Evolutionary conservation across 2,888 invertebrate species (phyloP).

Genomic region (Ganaspis brasiliensis): DNA sequence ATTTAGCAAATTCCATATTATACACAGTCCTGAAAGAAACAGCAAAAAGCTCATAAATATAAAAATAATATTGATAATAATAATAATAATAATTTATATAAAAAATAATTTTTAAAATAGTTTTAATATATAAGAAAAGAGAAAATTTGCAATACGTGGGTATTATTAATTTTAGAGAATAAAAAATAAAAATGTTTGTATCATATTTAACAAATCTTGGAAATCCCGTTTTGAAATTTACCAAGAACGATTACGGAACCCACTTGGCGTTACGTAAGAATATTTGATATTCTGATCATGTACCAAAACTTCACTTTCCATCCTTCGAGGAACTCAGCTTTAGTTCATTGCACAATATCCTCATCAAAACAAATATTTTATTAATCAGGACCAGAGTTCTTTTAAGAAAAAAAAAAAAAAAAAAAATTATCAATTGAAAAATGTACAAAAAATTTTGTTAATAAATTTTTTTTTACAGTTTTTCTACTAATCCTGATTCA

Average conservation of each 20-base stretch:
- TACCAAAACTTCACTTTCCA: constrained; percentile 25
- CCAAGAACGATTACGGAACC: neutral
- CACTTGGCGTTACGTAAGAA: constrained; percentile 27
- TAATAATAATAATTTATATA: too few species aligned
- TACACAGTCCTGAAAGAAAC: constrained; percentile 72
- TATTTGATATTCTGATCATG: constrained; percentile 37
- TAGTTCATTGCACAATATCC: constrained; percentile 10
- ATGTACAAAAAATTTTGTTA: too few species aligned
- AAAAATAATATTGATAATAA: neutral
- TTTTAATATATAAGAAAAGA: neutral
- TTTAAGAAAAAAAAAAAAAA: neutral
- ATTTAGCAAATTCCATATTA: constrained; percentile 70
- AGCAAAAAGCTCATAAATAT: constrained; percentile 30
- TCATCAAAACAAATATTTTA: neutral
- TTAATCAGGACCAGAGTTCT: neutral
- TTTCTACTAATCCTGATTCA: too few species aligned
- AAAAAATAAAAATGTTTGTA: too few species aligned
- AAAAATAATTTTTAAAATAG: too few species aligned
- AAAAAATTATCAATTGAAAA: neutral
- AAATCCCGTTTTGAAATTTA: constrained; percentile 4
- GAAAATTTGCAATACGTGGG: neutral
- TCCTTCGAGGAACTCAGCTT: constrained; percentile 21
- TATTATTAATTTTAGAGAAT: too few species aligned
- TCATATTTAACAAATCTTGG: neutral
- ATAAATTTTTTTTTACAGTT: too few species aligned